Conservation (phyloP, 2,113 vertebrate species). For the Uria aalge region DNA sequence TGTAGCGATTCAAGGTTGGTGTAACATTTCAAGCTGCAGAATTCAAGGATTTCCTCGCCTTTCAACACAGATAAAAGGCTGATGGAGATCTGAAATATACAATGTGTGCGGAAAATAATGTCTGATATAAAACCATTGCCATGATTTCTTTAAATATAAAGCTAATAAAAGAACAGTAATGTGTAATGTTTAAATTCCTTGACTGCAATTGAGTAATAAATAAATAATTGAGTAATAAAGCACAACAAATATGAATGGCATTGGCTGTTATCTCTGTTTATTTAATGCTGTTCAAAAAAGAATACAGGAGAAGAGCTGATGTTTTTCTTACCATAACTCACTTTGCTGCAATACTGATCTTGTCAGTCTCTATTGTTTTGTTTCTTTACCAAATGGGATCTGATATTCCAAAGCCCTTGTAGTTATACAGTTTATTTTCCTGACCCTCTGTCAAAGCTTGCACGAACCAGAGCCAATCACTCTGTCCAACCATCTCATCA, state of each 20-base stretch:
- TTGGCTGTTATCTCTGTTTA: neutral
- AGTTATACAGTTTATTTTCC: constrained; percentile 18
- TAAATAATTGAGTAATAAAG: neutral
- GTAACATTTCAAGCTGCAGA: neutral
- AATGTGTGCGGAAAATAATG: neutral
- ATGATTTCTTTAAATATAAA: neutral
- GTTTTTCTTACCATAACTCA: neutral
- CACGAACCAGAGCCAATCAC: neutral
- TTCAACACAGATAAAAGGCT: neutral
- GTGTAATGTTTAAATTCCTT: neutral
- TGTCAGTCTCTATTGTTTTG: constrained; percentile 6
- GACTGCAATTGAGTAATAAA: neutral
- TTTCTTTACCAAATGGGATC: neutral
- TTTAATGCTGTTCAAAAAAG: neutral
- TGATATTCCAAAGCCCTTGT: constrained; percentile 9
- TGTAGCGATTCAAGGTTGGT: neutral
- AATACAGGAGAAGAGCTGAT: neutral
- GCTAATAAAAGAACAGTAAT: neutral
- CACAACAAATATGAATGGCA: neutral
- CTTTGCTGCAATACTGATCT: neutral
- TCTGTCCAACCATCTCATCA: neutral
- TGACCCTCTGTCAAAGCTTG: neutral
- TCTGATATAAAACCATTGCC: neutral
- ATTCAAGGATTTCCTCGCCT: neutral
- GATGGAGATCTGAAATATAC: neutral